A percentile compares a stretch with the other conserved stretches of the same genome.
These are phyloP conservation scores for Drosophila neoperkinsi DNA, from an alignment of 2,888 invertebrate species.

Conservation along the genomic window DNA sequence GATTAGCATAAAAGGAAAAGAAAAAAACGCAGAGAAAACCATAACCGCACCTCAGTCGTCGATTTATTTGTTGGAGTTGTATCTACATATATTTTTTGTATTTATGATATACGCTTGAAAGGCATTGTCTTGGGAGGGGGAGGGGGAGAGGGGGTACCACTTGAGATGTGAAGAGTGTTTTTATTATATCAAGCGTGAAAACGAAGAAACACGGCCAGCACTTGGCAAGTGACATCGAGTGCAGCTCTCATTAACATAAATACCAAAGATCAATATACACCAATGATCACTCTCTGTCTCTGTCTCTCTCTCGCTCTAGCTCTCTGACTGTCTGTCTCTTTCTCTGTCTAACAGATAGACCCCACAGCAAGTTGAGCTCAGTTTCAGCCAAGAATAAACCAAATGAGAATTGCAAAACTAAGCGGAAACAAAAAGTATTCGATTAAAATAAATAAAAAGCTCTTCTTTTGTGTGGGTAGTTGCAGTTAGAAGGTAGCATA, in stretches of 20 bases:
- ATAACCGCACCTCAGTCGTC: conserved; percentile 19
- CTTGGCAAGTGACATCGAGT: conserved; percentile 62
- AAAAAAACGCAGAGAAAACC: background rate
- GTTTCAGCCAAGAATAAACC: background rate
- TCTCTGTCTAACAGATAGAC: background rate
- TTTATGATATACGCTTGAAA: conserved; percentile 10
- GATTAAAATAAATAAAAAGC: background rate
- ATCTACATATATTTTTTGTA: background rate
- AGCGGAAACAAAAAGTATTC: background rate
- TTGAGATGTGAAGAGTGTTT: conserved; percentile 51
- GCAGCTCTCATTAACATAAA: conserved; percentile 63
- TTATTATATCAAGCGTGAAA: conserved; percentile 58
- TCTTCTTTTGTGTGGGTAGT: background rate
- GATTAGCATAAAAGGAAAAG: conserved; percentile 23
- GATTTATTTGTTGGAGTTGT: background rate
- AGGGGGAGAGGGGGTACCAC: background rate
- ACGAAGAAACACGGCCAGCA: conserved; percentile 40
- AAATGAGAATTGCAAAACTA: background rate
- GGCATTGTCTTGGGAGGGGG: background rate
- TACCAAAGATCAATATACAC: conserved; percentile 39
- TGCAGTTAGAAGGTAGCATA: background rate
- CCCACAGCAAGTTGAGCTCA: background rate
- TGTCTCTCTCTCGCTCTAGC: background rate
- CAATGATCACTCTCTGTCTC: conserved; percentile 6
- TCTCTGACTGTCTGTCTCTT: background rate